These are phyloP conservation scores for Tachyglossus aculeatus DNA, from an alignment of 2,797 vertebrate species.

Conservation along the genomic window DNA sequence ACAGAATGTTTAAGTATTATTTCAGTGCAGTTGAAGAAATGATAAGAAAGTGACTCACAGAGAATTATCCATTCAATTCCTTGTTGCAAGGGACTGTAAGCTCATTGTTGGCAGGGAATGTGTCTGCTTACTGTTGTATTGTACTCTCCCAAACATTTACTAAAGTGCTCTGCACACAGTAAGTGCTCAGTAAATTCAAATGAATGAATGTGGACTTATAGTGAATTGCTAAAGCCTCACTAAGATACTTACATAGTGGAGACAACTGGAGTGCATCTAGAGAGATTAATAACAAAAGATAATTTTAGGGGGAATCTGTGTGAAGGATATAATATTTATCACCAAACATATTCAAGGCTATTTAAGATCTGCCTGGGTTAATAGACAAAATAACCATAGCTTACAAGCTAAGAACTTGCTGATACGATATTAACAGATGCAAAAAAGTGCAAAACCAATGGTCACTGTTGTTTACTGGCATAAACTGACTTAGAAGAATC, in stretches of 20 bases:
- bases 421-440: no score
- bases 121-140: no score
- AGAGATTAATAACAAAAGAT: neutral
- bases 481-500: no score
- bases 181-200: no score
- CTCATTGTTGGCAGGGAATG: no score
- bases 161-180: no score
- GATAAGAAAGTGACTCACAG: constrained; percentile 10
- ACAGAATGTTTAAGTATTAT: neutral
- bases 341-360: neutral
- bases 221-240: neutral
- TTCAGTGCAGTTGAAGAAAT: neutral
- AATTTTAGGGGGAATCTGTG: neutral
- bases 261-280: neutral
- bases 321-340: neutral
- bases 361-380: neutral
- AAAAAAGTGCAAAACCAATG: no score
- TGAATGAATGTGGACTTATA: neutral
- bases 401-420: neutral
- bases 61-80: neutral
- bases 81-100: no score
- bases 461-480: no score
- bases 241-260: neutral
- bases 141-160: no score
- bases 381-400: neutral